Base-by-base conservation (phyloP, 92 coral and sea anemone genomes). In the Actinostola sp. region DNA sequence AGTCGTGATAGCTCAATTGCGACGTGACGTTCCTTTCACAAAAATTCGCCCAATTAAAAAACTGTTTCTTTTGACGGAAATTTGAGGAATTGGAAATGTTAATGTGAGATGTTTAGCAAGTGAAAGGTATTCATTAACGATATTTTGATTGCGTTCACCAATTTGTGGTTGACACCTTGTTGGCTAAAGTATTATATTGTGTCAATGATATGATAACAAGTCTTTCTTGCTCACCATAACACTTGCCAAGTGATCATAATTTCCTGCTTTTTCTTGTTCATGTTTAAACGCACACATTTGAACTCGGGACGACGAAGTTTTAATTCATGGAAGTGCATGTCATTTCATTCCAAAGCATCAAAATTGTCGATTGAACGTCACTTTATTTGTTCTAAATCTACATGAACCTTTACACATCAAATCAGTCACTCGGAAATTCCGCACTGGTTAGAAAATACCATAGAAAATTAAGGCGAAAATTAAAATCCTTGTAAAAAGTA, bases 121-220 rank as follows among this genome's bases (percentile, higher is more conserved):
- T 8, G 30, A 31, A 42, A 61, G 14, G 33, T 61, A 61, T 61
- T 61, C 66, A 6, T 27, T 61, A 61, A 61, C 33, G 42, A 34
- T 61, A 10, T 42, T 61, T 61, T 61, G 44, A 61, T 61, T 61
- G 48, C 66, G 9, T 61, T 33, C 43, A 8, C 16, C 38, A 61
- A 61, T 61, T 61, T 61, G 66, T 44, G 66, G 66, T 61, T 61
- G 66, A 16, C 44, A 61, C 42, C 4, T 36, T 36, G 48, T 61
- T 34, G 34, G 34, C 66, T 15, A 26, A 61, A 61, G 66, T 61
- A 36, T 34, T 19, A 15, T 16, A 31, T 34, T 2, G 20, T 24
- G 38, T 31, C 44, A 3, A 42, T 19, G 28, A 61, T 9, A 0
- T 31, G 14, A 8, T 31, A 17, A 34, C 1, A 61, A 61, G n/a